phyloP scores from a whole-genome alignment of 92 coral and sea anemone genomes.

The Zoanthus sansibaricus region DNA sequence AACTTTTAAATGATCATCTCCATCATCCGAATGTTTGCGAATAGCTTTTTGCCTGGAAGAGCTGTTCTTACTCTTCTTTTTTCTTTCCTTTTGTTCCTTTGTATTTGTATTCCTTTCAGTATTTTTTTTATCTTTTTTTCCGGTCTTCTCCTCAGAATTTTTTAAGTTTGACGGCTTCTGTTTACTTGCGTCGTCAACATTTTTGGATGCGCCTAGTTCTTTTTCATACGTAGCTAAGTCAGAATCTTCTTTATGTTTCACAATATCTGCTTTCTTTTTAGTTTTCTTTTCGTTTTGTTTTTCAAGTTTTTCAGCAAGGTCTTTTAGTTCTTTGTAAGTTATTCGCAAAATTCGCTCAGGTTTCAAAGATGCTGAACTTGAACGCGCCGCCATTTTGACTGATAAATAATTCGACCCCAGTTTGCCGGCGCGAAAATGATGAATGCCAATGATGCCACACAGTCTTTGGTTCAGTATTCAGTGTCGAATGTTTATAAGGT shows the following conservation, averaged over 20 bases:
- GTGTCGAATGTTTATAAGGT: too few species aligned
- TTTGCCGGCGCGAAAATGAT: not conserved
- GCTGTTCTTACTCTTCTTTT: conserved; percentile 48
- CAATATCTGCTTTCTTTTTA: conserved; percentile 48
- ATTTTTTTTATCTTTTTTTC: conserved; percentile 31
- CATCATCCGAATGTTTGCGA: conserved; percentile 36
- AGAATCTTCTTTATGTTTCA: conserved; percentile 38
- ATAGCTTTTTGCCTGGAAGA: conserved; percentile 17
- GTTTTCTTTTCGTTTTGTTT: conserved; percentile 59
- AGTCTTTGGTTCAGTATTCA: too few species aligned
- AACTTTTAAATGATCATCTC: conserved; percentile 31
- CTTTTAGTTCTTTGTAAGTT: conserved; percentile 77
- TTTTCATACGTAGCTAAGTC: conserved; percentile 37
- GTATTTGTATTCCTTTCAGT: conserved; percentile 15
- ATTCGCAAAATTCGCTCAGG: conserved; percentile 71
- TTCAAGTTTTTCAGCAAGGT: conserved; percentile 72
- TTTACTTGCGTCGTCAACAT: conserved; percentile 27
- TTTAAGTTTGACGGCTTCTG: conserved; percentile 12
- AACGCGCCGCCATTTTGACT: conserved; percentile 91
- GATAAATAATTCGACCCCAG: conserved; percentile 8
- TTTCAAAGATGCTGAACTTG: conserved; percentile 54
- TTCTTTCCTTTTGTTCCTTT: conserved; percentile 38
- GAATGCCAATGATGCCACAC: too few species aligned
- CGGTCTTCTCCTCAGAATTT: conserved; percentile 1
- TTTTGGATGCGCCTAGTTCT: conserved; percentile 1